Base-by-base conservation (phyloP, 2,113 vertebrate species). In the Hepsetus odoe region DNA sequence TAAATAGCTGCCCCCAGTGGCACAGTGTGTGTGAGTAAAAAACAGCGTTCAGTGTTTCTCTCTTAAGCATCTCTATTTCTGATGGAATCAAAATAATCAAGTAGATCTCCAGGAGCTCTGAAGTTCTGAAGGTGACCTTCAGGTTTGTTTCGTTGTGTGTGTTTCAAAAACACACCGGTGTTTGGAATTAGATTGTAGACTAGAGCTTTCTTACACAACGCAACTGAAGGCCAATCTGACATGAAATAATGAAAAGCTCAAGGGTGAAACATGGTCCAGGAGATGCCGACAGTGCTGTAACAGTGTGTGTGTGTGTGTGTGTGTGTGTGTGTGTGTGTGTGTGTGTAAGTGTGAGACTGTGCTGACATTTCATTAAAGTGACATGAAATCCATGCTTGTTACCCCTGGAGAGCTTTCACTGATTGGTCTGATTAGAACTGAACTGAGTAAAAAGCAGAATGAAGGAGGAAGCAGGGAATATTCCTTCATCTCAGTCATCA, bases 351-450 rank as follows among this genome's bases (percentile, higher is more conserved):
- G 42, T 55, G 22, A 18, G 35, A 49, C 16, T 9, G 28, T 18
- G 62, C 53, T 33, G n/a, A 28, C 28, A 59, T 77, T 69, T 77
- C 44, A 69, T 59, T 77, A 69, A 46, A 55, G 20, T 58, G 38
- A 59, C 65, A 28, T 42, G 49, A 76, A 67, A 55, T 38, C 62
- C 74, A 76, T 67, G 74, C 49, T 30, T 62, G 22, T 55, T 55
- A 66, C 62, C 74, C 30, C 22, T 38, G 16, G 46, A 38, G 46
- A 64, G 33, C 32, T 66, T 38, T 76, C 38, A 58, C 44, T 77
- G 53, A 69, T 38, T 44, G 64, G 49, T 69, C 65, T 62, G 30
- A 62, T 18, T 62, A 35, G 59, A 35, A 20, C 33, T 46, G 32
- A 76, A 32, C 18, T 30, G 51, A 58, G 64, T 35, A 26, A 33